Percentiles rank a stretch among this genome's conserved stretches.
phyloP scores from a whole-genome alignment of 2,797 vertebrate species.

The Bufotes viridis region DNA sequence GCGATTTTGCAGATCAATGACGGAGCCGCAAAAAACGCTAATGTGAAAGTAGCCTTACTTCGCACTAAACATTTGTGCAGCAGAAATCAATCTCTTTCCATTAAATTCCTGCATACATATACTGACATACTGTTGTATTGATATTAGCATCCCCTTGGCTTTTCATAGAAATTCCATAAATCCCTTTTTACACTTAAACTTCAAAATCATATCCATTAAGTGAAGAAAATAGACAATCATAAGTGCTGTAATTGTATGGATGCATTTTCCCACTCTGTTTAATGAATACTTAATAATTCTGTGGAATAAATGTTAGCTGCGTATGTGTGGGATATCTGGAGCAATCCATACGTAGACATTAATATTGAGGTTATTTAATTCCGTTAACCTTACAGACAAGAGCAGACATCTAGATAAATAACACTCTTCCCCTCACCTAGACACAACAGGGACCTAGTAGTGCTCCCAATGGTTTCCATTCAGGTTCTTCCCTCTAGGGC shows the following conservation, averaged over 20 bases:
- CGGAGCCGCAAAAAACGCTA: no score
- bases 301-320: background rate
- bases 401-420: constrained; percentile 49
- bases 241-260: background rate
- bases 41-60: no score
- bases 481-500: constrained; percentile 26
- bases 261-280: background rate
- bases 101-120: constrained; percentile 7
- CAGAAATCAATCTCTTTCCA: constrained; percentile 33
- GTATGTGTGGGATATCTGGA: background rate
- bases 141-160: constrained; percentile 6
- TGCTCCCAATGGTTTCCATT: constrained; percentile 36
- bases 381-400: constrained; percentile 39
- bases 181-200: constrained; percentile 7
- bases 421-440: constrained; percentile 35
- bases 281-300: background rate
- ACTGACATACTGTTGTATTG: constrained; percentile 16
- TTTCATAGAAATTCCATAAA: constrained; percentile 21
- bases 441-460: constrained; percentile 51
- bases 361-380: constrained; percentile 38
- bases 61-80: background rate
- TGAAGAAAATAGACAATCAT: background rate
- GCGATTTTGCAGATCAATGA: no score
- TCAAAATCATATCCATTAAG: background rate
- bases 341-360: constrained; percentile 38